These are phyloP conservation scores for Drosophila atroscutellata DNA, from an alignment of 2,888 invertebrate genomes.

Conservation along the genomic window DNA sequence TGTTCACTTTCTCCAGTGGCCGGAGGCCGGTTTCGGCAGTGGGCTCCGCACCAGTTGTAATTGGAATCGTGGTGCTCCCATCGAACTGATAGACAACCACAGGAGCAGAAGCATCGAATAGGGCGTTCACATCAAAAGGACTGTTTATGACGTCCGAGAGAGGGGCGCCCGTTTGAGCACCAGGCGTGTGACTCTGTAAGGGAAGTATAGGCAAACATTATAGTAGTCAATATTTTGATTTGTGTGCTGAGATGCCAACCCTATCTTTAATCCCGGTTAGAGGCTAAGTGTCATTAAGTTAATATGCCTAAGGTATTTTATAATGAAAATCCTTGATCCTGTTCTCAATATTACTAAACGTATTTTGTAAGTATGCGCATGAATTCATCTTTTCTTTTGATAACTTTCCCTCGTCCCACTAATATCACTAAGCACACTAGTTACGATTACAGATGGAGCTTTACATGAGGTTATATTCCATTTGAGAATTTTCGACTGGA, in stretches of 20 bases:
- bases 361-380: not conserved
- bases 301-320: not conserved
- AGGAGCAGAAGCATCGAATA: slow-evolving; percentile 92
- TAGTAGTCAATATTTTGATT: not conserved
- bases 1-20: slow-evolving; percentile 83
- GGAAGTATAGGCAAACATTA: not conserved
- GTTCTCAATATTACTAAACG: not conserved
- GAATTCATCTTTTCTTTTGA: not conserved
- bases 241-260: not conserved
- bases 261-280: not conserved
- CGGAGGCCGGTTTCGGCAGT: slow-evolving; percentile 63
- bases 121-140: slow-evolving; percentile 87
- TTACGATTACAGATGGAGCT: not conserved
- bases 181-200: slow-evolving; percentile 91
- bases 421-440: not conserved
- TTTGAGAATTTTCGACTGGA: not conserved
- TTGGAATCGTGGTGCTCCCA: slow-evolving; percentile 79
- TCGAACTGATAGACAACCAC: slow-evolving; percentile 95
- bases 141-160: slow-evolving; percentile 88
- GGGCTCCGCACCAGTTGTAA: slow-evolving; percentile 39
- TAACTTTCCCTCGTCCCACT: not conserved
- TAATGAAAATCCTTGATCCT: not conserved
- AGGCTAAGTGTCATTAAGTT: not conserved
- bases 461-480: not conserved
- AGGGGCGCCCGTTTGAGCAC: slow-evolving; percentile 89